These are phyloP conservation scores for Microtus agrestis DNA, from an alignment of 2,797 vertebrate genomes.

Conservation along the genomic window DNA sequence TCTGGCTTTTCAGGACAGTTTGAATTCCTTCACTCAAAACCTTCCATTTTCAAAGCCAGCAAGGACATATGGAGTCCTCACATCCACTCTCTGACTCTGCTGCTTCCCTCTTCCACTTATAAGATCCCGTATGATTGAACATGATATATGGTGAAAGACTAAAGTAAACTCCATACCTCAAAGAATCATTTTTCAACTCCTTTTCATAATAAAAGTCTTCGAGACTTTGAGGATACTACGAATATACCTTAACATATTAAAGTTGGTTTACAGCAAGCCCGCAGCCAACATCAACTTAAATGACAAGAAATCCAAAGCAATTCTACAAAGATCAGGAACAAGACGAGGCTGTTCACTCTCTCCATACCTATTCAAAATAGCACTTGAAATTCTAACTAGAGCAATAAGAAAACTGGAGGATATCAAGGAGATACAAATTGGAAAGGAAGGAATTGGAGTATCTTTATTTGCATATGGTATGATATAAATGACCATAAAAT, in stretches of 20 bases:
- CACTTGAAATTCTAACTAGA: not conserved
- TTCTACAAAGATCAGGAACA: not conserved
- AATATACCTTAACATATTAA: not conserved
- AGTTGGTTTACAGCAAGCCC: not conserved
- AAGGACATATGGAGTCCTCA: not conserved
- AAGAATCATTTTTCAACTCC: not conserved
- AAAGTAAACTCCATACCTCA: not conserved
- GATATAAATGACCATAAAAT: not conserved
- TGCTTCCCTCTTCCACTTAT: conserved; percentile 7
- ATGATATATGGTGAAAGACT: not conserved
- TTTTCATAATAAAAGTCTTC: not conserved
- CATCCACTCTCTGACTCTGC: not conserved
- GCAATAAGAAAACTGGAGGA: too few species aligned
- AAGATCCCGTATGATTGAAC: not conserved
- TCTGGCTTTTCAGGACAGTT: conserved; percentile 4
- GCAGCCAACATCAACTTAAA: not conserved
- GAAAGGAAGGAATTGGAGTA: not conserved
- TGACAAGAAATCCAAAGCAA: not conserved
- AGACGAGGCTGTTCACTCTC: not conserved
- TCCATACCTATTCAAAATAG: not conserved
- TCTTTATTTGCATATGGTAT: not conserved
- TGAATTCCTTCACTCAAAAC: not conserved
- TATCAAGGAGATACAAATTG: too few species aligned
- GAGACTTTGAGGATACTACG: not conserved
- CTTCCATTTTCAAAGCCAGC: conserved; percentile 26